These are phyloP conservation scores for Microplitis demolitor DNA, from an alignment of 1,140 invertebrate genomes.

Conservation along the genomic window DNA sequence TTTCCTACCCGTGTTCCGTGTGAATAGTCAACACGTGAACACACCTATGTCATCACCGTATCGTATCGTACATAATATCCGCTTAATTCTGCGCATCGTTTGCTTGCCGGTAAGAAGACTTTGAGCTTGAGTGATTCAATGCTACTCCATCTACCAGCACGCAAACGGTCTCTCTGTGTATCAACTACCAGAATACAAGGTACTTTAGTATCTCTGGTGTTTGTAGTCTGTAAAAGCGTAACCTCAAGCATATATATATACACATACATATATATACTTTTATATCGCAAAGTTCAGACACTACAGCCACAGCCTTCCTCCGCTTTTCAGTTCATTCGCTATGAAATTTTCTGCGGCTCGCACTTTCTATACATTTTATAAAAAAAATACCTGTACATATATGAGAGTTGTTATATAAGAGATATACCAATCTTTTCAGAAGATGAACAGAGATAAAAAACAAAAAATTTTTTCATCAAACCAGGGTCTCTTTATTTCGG, in stretches of 20 bases:
- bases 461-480: no score
- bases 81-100: background rate
- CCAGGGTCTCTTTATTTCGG: no score
- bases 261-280: no score
- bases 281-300: background rate
- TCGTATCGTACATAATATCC: background rate
- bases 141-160: background rate
- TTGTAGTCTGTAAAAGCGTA: background rate
- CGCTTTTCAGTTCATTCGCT: background rate
- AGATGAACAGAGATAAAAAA: no score
- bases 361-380: background rate
- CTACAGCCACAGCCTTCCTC: background rate
- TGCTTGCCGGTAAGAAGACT: background rate
- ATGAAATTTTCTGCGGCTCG: slow-evolving; percentile 5
- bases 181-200: no score
- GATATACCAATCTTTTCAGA: no score
- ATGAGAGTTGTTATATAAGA: no score
- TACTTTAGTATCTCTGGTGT: no score
- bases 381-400: background rate
- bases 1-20: background rate
- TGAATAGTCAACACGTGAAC: background rate
- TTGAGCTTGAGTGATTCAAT: background rate
- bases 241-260: background rate
- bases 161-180: no score
- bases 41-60: background rate